These are phyloP conservation scores for Penelope pileata DNA, from an alignment of 2,113 vertebrate species.

Conservation along the genomic window DNA sequence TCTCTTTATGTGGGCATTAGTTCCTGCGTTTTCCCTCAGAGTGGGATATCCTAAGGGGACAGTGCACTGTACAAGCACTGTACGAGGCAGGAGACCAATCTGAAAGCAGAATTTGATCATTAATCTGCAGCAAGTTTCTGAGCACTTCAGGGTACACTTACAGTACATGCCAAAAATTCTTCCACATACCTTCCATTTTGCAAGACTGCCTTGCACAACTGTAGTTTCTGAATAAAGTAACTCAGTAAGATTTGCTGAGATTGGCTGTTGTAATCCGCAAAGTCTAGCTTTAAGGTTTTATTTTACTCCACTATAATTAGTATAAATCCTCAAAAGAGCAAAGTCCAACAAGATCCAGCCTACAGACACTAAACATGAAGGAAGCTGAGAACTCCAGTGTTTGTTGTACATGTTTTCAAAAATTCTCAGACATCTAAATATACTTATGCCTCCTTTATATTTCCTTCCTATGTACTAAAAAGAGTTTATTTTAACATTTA, in stretches of 20 bases:
- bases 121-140: no score
- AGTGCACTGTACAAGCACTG: rapidly evolving
- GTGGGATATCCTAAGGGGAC: neutral
- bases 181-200: neutral
- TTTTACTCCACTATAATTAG: neutral
- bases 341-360: neutral
- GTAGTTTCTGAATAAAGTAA: neutral
- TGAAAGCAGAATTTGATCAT: neutral
- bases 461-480: neutral
- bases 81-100: neutral
- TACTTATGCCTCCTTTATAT: neutral
- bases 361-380: neutral
- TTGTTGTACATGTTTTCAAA: neutral
- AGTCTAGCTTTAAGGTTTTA: neutral
- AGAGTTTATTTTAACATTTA: neutral
- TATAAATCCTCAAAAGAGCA: neutral
- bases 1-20: neutral
- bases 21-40: neutral
- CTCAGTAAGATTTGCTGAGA: neutral
- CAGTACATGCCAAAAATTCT: neutral
- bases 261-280: neutral
- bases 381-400: neutral
- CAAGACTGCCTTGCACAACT: neutral
- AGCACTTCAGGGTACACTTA: neutral
- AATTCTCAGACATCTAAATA: neutral